Base-by-base conservation (phyloP, 2,113 vertebrate genomes). In the Melospiza georgiana region DNA sequence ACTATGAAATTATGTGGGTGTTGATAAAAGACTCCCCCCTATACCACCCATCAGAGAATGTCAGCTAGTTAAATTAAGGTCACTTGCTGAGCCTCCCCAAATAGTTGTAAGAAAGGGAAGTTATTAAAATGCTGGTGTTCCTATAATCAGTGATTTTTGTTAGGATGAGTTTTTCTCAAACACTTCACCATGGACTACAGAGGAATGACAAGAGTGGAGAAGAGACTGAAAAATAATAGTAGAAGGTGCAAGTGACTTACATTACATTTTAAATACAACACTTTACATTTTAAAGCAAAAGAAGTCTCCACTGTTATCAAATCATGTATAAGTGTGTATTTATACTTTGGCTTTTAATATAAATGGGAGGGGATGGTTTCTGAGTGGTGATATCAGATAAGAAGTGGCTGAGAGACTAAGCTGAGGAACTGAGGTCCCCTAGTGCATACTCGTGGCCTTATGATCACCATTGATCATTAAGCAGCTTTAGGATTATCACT, bases 391-490 rank as follows among this genome's bases (percentile, higher is more conserved):
- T 49, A 51, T 14, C 49, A 79, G 16, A 6, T 46, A 57, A 85
- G 62, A 82, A 87, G 27, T 28, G 52, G 8, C 24, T 76, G 44
- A 82, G 10, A 75, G 31, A 65, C 10, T 61, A 84, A 82, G 20
- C 2, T 84, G 46, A 90, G 72, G 30, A 88, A 37, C 72, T 65
- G 62, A 91, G 30, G 6, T 68, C 79, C 12, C 35, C 52, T 57
- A n/a, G 9, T 25, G 22, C 35, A 54, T 25, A 57, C 22, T 37
- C 0, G 0, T 33, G 33, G 43, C 59, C 62, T 48, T 48, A 66
- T 28, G 43, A 66, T 62, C 31, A 58, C 10, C 14, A 4, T 1
- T 72, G 58, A 61, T 63, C 31, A 37, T n/a, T 49, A 66, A 81
- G 28, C 35, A 87, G 44, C 35, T 21, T 84, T 67, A 59, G 39